Base-by-base conservation (phyloP, 2,888 invertebrate genomes). In the Sepiola atlantica region DNA sequence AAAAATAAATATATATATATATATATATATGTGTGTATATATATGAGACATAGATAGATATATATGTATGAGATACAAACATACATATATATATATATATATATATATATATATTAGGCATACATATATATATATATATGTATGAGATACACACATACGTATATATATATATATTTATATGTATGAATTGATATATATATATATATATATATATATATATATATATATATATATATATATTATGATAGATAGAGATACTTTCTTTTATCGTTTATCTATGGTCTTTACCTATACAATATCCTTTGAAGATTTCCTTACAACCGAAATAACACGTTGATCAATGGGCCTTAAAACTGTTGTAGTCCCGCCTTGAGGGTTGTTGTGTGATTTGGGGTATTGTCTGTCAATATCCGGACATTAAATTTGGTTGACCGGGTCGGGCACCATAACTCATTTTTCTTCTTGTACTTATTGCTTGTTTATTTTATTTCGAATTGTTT, bases 341-440 rank as follows among this genome's bases (percentile, higher is more conserved):
- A 4, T 77, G 77, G 77, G n/a, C 77, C 32, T 77, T 77, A 77
- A 77, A 77, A 77, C 77, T 77, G 77, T 77, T 77, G 32, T 77
- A 3, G n/a, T 77, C 77, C 77, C 77, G 32, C 77, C 77, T 32
- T 77, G 77, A 77, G 2, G n/a, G 14, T n/a, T 77, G 14, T 45
- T 45, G 45, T 45, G n/a, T 16, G 14, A n/a, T 16, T 77, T 77
- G n/a, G n/a, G n/a, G 32, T n/a, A 77, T 77, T 77, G 77, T 32
- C 32, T 77, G 77, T n/a, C 77, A 77, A 77, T n/a, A 77, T 77
- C 77, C 77, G 77, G 77, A n/a, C 32, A 77, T 77, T 77, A 77
- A 77, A 77, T 77, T 32, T 77, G 32, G n/a, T 77, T 77, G 77
- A 77, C 77, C 32, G 77, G 77, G 16, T 32, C 32, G 77, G 77